phyloP scores from a whole-genome alignment of 2,888 invertebrate genomes.

The Dasypogon diadema region DNA sequence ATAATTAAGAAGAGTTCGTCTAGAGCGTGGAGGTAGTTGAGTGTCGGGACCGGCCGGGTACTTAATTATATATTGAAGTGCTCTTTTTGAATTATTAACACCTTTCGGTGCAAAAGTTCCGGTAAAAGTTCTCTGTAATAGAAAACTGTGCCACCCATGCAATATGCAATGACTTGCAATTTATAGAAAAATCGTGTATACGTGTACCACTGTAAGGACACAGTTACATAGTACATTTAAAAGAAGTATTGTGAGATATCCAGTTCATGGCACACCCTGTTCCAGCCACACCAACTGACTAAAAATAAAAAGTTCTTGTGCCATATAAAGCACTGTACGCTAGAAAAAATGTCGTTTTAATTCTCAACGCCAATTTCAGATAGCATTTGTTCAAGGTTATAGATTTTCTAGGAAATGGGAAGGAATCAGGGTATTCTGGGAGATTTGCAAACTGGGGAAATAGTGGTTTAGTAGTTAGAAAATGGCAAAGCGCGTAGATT shows the following conservation, averaged over 20 bases:
- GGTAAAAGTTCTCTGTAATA: slow-evolving; percentile 36
- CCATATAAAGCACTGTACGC: slow-evolving; percentile 3
- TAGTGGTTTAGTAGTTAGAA: too few species aligned
- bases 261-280: slow-evolving; percentile 6
- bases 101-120: slow-evolving; percentile 21
- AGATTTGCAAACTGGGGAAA: too few species aligned
- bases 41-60: slow-evolving; percentile 22
- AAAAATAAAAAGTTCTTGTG: slow-evolving; percentile 24
- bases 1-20: slow-evolving; percentile 40
- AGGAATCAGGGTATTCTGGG: too few species aligned
- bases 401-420: too few species aligned
- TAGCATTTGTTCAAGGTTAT: slow-evolving; percentile 7
- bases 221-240: neutral
- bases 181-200: slow-evolving; percentile 41
- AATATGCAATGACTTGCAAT: slow-evolving; percentile 38
- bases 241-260: slow-evolving; percentile 17
- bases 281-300: neutral
- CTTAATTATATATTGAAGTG: slow-evolving; percentile 51
- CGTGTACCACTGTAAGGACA: slow-evolving; percentile 13
- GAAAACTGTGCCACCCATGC: slow-evolving; percentile 42
- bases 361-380: neutral
- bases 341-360: neutral
- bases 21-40: slow-evolving; percentile 20
- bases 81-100: slow-evolving; percentile 45
- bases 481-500: too few species aligned